Evolutionary conservation across 2,113 vertebrate species (phyloP).

Genomic region (Tonatia bakeri): DNA sequence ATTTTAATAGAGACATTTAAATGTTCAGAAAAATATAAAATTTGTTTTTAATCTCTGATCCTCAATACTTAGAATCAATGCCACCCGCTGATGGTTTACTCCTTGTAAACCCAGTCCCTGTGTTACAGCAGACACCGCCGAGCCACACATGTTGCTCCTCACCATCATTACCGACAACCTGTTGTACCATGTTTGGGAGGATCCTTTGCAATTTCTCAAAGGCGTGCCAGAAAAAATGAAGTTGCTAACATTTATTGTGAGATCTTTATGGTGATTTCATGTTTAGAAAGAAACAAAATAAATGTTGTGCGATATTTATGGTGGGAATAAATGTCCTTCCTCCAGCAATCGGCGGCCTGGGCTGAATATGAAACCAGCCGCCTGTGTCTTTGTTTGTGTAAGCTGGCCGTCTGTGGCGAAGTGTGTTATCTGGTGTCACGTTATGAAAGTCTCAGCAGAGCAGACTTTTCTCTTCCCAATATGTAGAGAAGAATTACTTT

Average conservation of each 20-base stretch:
- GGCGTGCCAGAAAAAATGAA: background rate
- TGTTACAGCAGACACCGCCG: background rate
- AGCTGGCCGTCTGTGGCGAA: slow-evolving; percentile 74
- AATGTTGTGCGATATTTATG: slow-evolving; percentile 54
- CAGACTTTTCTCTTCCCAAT: slow-evolving; percentile 71
- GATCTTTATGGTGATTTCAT: background rate
- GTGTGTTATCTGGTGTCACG: slow-evolving; percentile 77
- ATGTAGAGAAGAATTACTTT: slow-evolving; percentile 82
- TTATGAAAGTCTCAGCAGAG: slow-evolving; percentile 75
- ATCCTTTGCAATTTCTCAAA: background rate
- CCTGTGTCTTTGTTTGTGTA: slow-evolving; percentile 76
- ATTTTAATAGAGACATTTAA: background rate
- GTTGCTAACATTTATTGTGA: background rate
- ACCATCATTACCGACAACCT: background rate
- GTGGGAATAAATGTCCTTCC: slow-evolving; percentile 63
- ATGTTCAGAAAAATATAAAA: background rate
- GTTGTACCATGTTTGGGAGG: background rate
- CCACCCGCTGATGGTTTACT: background rate
- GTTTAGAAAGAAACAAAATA: slow-evolving; percentile 53
- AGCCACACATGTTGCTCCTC: background rate
- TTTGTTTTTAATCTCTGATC: background rate
- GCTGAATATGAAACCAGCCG: slow-evolving; percentile 71
- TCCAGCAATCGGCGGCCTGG: slow-evolving; percentile 60
- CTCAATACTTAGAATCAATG: background rate
- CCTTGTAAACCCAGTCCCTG: background rate